Base-by-base conservation (phyloP, 2,113 vertebrate genomes). In the Oreochromis niloticus region DNA sequence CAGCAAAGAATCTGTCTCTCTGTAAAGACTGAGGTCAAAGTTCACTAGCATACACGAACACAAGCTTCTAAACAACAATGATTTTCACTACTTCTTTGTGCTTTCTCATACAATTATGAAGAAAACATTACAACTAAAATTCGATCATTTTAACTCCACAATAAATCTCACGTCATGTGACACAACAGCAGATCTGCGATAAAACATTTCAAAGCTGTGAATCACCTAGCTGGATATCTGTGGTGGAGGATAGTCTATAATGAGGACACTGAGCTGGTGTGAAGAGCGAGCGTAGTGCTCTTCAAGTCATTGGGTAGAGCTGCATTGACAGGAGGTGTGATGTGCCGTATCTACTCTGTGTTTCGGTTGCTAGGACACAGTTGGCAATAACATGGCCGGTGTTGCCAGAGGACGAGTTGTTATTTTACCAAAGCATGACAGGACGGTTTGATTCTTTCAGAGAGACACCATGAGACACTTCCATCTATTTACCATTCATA, bases 321-420 rank as follows among this genome's bases (percentile, higher is more conserved):
- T 81, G 87, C 79, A 46, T 9, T 54, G 83, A 81, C 27, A 39
- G 73, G 85, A 81, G 86, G 85, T 48, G 36, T 12, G 71, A 88
- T 75, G 71, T 41, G 94, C 85, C 24, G 19, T 48, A 82, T 89
- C 94, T 61, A 57, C 80, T 85, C 59, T 85, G 94, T 89, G 87
- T 92, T 90, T 66, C 92, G 12, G 96, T 96, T 96, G 96, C 96
- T 96, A 94, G 94, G 96, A 94, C 85, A 96, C 95, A 3, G 87
- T 83, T 93, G 93, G 93, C 94, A 94, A 93, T 83, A 95, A 96
- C 95, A 95, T 73, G 83, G 41, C 90, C n/a, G 56, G 36, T 63
- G 91, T 83, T 95, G 93, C 91, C 86, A 89, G 89, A 92, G 92
- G 90, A 88, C 89, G 80, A 81, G 88, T 89, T 89, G 90, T 80